Base-by-base conservation (phyloP, 1,140 invertebrate genomes). In the Trichonephila inaurata region DNA sequence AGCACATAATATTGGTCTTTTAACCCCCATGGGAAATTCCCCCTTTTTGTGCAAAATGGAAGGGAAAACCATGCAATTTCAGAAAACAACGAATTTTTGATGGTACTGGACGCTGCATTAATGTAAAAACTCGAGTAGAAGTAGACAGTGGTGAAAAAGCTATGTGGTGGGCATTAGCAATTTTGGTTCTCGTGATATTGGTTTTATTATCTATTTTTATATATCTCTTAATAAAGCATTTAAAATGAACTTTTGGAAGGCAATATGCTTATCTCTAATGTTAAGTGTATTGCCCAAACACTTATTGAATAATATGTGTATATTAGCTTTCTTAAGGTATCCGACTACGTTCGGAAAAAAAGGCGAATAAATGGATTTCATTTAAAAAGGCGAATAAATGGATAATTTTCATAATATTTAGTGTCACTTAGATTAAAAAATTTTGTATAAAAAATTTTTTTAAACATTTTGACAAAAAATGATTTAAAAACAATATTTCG, bases 1-100 rank as follows among this genome's bases (percentile, higher is more conserved):
- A 21, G 91, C 85, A 51, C 82, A 58, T 12, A 1, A 12, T 2
- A 28, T 93, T 24, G 85, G 66, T 44, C 33, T 93, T 1, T 6
- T 28, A 5, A 40, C 83, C 2, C n/a, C 51, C 85, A 5, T 33
- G n/a, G 69, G n/a, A n/a, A 66, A 51, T 14, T 58, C 97, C 97
- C 94, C 10, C n/a, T n/a, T 7, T 92, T 66, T 14, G 82, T 64
- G 16, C 19, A 40, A 2, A n/a, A 0, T 44, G 0, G 90, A 62
- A 28, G 72, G n/a, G 89, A 1, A 61, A 58, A 2, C 44, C 4
- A 8, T 91, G 89, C 72, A 60, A n/a, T 18, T 19, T 44, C 33
- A 1, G 7, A 7, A 8, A n/a, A 64, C 18, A 16, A 12, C 16
- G 28, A 51, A 16, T 91, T n/a, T n/a, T 72, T 12, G 89, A 91